phyloP scores from a whole-genome alignment of 2,888 invertebrate species.

The Bellardia bayeri region DNA sequence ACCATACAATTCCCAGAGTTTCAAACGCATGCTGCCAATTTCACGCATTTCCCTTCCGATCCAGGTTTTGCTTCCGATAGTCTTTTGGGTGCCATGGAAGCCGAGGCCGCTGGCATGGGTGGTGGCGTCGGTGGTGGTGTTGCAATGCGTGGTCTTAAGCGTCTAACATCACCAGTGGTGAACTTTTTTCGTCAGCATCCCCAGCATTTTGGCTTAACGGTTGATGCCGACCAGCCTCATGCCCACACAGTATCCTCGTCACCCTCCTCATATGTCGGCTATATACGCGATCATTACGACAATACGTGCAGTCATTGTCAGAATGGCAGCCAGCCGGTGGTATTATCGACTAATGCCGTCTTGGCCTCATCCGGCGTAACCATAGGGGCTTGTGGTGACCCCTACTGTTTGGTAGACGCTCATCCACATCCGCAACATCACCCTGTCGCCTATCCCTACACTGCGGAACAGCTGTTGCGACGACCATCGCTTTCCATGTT shows the following conservation, averaged over 20 bases:
- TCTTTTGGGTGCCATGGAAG: constrained; percentile 65
- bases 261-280: constrained; percentile 81
- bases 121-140: constrained; percentile 59
- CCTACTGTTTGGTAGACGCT: constrained; percentile 80
- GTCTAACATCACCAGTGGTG: constrained; percentile 82
- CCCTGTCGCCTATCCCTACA: constrained; percentile 79
- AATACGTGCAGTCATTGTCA: constrained; percentile 82
- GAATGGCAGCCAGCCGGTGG: constrained; percentile 82
- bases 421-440: constrained; percentile 83
- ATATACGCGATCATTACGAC: constrained; percentile 81
- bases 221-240: constrained; percentile 74
- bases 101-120: constrained; percentile 67
- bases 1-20: constrained; percentile 79
- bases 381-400: constrained; percentile 80
- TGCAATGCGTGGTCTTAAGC: constrained; percentile 78
- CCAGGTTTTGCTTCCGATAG: constrained; percentile 73
- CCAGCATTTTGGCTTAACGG: constrained; percentile 66
- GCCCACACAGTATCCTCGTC: constrained; percentile 81
- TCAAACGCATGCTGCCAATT: constrained; percentile 81
- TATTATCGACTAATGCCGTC: constrained; percentile 80
- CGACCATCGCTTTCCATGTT: constrained; percentile 81
- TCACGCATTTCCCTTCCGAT: constrained; percentile 79
- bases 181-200: constrained; percentile 82
- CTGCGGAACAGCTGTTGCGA: constrained; percentile 79
- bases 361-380: constrained; percentile 80